These are phyloP conservation scores for Gymnoscopelus braueri DNA, from an alignment of 2,797 vertebrate species.

Conservation along the genomic window DNA sequence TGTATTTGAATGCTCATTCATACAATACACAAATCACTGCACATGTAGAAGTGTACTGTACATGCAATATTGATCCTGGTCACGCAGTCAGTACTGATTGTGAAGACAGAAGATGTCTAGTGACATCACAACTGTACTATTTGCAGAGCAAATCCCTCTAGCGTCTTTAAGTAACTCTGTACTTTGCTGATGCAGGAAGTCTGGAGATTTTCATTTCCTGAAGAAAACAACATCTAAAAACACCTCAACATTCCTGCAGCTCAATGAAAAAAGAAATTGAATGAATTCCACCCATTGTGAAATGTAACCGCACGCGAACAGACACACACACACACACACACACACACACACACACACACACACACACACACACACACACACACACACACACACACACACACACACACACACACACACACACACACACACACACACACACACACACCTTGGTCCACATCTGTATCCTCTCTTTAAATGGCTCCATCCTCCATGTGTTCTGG, in stretches of 20 bases:
- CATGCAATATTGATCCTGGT: too few relatives aligned
- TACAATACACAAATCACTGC: too few relatives aligned
- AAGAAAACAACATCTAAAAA: too few relatives aligned
- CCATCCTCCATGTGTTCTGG: slow-evolving; percentile 2
- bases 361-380: background rate
- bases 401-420: background rate
- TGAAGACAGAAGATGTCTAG: too few relatives aligned
- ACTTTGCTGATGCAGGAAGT: background rate
- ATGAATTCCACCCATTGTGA: background rate
- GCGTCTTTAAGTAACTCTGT: too few relatives aligned
- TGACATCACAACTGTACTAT: too few relatives aligned
- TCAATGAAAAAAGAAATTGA: background rate
- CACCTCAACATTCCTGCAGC: too few relatives aligned
- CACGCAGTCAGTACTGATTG: too few relatives aligned
- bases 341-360: background rate
- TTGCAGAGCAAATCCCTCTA: too few relatives aligned
- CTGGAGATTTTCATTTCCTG: too few relatives aligned
- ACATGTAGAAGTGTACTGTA: too few relatives aligned
- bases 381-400: background rate
- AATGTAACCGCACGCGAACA: background rate
- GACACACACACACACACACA: background rate
- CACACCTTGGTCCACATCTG: background rate
- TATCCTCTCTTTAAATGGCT: background rate
- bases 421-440: background rate
- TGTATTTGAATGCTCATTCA: too few relatives aligned